Conservation (phyloP, 2,888 invertebrate genomes). For the Chrysolina haemoptera region DNA sequence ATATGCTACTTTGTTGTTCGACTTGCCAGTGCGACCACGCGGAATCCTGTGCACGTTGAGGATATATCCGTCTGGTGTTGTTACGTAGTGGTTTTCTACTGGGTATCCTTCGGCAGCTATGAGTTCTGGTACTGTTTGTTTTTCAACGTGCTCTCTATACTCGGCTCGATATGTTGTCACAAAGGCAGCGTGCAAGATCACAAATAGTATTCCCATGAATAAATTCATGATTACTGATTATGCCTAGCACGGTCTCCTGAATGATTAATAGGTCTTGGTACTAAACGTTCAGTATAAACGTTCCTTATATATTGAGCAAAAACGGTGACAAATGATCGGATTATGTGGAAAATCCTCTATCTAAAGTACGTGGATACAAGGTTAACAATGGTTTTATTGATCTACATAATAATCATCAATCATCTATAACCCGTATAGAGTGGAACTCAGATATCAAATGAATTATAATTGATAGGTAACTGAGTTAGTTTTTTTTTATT, state of each 20-base stretch:
- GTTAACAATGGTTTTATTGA: neutral
- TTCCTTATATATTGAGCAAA: neutral
- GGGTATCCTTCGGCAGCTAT: constrained; percentile 68
- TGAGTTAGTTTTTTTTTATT: no score
- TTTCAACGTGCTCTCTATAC: neutral
- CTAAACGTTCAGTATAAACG: neutral
- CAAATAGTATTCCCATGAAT: neutral
- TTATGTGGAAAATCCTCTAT: neutral
- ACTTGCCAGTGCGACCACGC: constrained; percentile 59
- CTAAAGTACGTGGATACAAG: neutral
- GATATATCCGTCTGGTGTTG: constrained; percentile 74
- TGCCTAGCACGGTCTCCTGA: neutral
- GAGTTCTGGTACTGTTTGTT: constrained; percentile 56
- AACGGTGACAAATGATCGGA: neutral
- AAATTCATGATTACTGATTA: neutral
- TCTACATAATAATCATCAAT: neutral
- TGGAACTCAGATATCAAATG: neutral
- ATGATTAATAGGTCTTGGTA: neutral
- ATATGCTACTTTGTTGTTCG: constrained; percentile 64
- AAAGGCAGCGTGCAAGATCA: neutral
- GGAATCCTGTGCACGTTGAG: constrained; percentile 74
- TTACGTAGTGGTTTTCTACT: constrained; percentile 66
- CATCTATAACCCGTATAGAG: neutral
- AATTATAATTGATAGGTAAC: no score
- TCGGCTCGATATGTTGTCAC: neutral